Percentiles rank a stretch among this genome's conserved stretches.
phyloP scores from a whole-genome alignment of 2,888 invertebrate genomes.

The Sphecodes monilicornis region DNA sequence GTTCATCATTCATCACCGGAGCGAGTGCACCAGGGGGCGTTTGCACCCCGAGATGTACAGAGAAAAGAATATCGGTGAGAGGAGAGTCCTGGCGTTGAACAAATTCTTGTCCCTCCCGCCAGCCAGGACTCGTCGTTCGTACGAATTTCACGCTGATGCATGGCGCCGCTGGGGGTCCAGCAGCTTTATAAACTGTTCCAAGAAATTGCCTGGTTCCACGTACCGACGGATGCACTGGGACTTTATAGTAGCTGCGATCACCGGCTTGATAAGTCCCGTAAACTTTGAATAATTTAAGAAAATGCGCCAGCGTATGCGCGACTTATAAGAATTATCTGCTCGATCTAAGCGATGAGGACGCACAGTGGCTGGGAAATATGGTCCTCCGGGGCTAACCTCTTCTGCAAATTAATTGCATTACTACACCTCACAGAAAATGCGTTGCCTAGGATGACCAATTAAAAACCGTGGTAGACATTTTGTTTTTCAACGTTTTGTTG shows the following conservation, averaged over 20 bases:
- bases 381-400: background rate
- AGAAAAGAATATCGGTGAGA: slow-evolving; percentile 2
- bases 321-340: background rate
- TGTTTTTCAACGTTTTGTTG: too few species aligned
- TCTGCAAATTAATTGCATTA: background rate
- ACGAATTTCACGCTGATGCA: slow-evolving; percentile 9
- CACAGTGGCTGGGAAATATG: background rate
- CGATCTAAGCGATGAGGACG: background rate
- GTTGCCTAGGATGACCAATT: too few species aligned
- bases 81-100: background rate
- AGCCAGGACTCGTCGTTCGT: background rate
- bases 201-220: slow-evolving; percentile 10
- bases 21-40: slow-evolving; percentile 31
- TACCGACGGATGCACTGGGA: background rate
- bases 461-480: too few species aligned
- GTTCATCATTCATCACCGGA: slow-evolving; percentile 62
- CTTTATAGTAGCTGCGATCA: slow-evolving; percentile 7
- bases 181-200: slow-evolving; percentile 14
- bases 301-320: background rate
- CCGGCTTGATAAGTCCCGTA: slow-evolving; percentile 6
- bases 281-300: slow-evolving; percentile 1
- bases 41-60: slow-evolving; percentile 18
- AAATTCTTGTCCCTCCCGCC: background rate
- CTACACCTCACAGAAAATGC: too few species aligned
- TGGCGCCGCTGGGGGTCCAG: background rate